These are phyloP conservation scores for Ispidina lecontei DNA, from an alignment of 2,797 vertebrate species.

Conservation along the genomic window DNA sequence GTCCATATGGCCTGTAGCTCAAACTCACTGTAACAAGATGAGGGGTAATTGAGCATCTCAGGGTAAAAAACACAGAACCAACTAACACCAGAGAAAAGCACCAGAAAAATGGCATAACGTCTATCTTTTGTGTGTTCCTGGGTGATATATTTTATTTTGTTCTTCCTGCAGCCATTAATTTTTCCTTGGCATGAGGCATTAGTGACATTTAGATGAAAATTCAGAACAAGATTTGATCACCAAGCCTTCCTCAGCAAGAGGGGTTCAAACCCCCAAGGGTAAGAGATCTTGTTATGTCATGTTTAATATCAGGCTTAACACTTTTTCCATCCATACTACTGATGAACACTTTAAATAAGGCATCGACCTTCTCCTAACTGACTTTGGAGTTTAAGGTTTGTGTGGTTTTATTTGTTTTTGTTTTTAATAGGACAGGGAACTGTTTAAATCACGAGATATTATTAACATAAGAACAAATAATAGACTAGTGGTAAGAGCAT, in stretches of 20 bases:
- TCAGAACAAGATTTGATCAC: neutral
- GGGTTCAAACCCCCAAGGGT: neutral
- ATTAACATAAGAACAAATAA: neutral
- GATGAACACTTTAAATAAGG: neutral
- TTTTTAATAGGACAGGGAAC: neutral
- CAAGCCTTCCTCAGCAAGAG: neutral
- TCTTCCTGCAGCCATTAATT: neutral
- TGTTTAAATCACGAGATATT: neutral
- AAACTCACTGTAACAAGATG: neutral
- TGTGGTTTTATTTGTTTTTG: neutral
- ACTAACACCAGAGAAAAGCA: neutral
- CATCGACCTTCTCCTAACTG: accelerated
- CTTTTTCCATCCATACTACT: neutral
- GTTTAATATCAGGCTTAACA: neutral
- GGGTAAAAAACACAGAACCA: neutral
- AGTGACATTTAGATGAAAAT: neutral
- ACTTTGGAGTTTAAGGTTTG: neutral
- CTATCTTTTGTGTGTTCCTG: neutral
- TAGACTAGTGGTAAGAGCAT: neutral
- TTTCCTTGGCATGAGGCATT: neutral
- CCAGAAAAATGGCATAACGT: neutral
- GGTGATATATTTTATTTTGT: neutral
- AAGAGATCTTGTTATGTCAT: neutral
- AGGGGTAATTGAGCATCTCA: neutral
- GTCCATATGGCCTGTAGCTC: neutral